These are phyloP conservation scores for Harpegnathos saltator DNA, from an alignment of 1,140 invertebrate species.

Conservation along the genomic window DNA sequence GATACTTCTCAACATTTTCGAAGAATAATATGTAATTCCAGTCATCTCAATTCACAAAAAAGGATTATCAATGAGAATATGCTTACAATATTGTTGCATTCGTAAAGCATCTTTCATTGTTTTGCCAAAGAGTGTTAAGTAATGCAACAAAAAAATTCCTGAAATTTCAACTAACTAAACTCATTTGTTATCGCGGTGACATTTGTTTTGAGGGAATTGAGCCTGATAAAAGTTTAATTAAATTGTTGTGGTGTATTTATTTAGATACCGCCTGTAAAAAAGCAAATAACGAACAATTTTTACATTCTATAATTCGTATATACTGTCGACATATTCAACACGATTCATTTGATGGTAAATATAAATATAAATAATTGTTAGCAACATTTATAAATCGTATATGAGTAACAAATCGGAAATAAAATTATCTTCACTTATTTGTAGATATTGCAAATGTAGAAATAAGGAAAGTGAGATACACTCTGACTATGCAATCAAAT, in stretches of 20 bases:
- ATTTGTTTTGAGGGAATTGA: conserved; percentile 66
- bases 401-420: conserved; percentile 7
- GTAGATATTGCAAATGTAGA: conserved; percentile 8
- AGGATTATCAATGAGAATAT: conserved; percentile 14
- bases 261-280: conserved; percentile 59
- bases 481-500: conserved; percentile 17
- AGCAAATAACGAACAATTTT: conserved; percentile 65
- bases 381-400: not conserved
- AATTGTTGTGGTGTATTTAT: conserved; percentile 63
- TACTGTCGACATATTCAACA: conserved; percentile 35
- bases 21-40: not conserved
- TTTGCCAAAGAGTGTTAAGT: conserved; percentile 67
- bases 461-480: conserved; percentile 8
- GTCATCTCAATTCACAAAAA: not conserved
- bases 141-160: conserved; percentile 23
- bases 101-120: conserved; percentile 53
- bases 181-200: conserved; percentile 60
- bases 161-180: conserved; percentile 37
- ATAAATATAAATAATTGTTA: conserved; percentile 46
- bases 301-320: conserved; percentile 59
- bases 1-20: conserved; percentile 2
- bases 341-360: conserved; percentile 60
- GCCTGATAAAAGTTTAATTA: conserved; percentile 57
- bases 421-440: conserved; percentile 15
- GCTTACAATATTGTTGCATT: conserved; percentile 50